phyloP scores from a whole-genome alignment of 2,888 invertebrate genomes.

The Hirtodrosophila confusa region DNA sequence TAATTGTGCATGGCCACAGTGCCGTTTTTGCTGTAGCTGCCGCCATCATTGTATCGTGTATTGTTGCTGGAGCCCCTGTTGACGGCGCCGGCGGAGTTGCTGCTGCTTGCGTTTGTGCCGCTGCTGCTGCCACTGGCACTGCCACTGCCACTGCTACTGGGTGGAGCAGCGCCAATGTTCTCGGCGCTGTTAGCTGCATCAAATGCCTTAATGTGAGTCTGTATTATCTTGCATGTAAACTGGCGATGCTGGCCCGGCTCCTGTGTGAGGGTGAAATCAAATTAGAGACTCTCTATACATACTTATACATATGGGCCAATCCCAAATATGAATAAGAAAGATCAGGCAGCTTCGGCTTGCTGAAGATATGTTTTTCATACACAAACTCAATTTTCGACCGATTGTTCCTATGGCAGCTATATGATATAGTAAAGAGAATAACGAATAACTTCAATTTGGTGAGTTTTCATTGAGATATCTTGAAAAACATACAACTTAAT shows the following conservation, averaged over 20 bases:
- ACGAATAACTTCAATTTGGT: too few species aligned
- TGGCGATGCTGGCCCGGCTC: conserved; percentile 83
- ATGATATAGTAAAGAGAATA: too few species aligned
- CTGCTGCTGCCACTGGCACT: not conserved
- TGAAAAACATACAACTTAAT: too few species aligned
- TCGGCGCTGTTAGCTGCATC: conserved; percentile 60
- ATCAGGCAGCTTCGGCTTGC: too few species aligned
- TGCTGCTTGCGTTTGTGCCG: conserved; percentile 13
- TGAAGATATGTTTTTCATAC: too few species aligned
- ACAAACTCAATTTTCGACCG: too few species aligned
- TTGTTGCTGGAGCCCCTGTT: conserved; percentile 15
- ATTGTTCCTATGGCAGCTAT: too few species aligned
- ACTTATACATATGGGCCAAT: conserved; percentile 12
- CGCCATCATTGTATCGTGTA: conserved; percentile 43
- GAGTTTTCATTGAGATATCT: too few species aligned
- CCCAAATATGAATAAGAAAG: not conserved
- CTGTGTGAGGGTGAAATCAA: conserved; percentile 47
- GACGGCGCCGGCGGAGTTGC: conserved; percentile 13
- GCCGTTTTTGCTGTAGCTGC: conserved; percentile 79
- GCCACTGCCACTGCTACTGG: conserved; percentile 2
- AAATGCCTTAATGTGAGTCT: conserved; percentile 73
- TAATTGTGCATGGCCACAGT: conserved; percentile 81
- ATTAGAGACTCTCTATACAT: conserved; percentile 20
- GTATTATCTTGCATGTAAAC: conserved; percentile 83
- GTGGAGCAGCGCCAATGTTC: conserved; percentile 21